These are phyloP conservation scores for Lamproptera curius DNA, from an alignment of 2,888 invertebrate species.

Conservation along the genomic window DNA sequence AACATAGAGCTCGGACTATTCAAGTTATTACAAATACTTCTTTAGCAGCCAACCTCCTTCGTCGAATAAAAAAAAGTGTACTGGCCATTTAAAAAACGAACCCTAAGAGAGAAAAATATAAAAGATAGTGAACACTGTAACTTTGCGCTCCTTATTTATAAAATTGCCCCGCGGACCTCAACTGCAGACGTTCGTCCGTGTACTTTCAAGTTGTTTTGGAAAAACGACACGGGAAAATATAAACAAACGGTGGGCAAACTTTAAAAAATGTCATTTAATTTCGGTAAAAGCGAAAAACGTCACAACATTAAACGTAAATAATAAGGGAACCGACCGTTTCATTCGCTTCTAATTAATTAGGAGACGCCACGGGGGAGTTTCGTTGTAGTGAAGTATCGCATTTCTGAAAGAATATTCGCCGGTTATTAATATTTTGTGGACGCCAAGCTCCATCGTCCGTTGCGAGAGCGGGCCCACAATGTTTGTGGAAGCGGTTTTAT, in stretches of 20 bases:
- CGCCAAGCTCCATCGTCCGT: slow-evolving; percentile 2
- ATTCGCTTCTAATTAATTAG: slow-evolving; percentile 35
- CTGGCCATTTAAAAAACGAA: slow-evolving; percentile 11
- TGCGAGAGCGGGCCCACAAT: background rate
- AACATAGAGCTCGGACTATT: background rate
- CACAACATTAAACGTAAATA: slow-evolving; percentile 28
- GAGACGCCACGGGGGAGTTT: slow-evolving; percentile 25
- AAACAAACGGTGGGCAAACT: background rate
- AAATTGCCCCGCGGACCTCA: slow-evolving; percentile 11
- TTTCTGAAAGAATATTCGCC: slow-evolving; percentile 27
- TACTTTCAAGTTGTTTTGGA: slow-evolving; percentile 6
- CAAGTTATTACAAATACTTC: slow-evolving; percentile 7
- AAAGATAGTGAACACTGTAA: slow-evolving; percentile 13
- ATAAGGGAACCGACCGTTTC: slow-evolving; percentile 30
- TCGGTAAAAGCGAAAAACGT: slow-evolving; percentile 22
- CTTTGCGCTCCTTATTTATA: slow-evolving; percentile 8
- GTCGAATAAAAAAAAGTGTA: slow-evolving; percentile 7
- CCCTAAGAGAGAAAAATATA: slow-evolving; percentile 6
- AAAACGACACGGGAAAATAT: background rate
- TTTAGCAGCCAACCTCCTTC: slow-evolving; percentile 4
- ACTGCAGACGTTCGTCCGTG: slow-evolving; percentile 9
- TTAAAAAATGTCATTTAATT: slow-evolving; percentile 23
- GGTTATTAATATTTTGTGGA: slow-evolving; percentile 22
- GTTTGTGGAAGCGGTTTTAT: background rate
- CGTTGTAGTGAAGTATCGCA: slow-evolving; percentile 19